A percentile compares a stretch with the other conserved stretches of the same genome.
Conservation (phyloP, 2,113 vertebrate genomes). For the Excalfactoria chinensis region DNA sequence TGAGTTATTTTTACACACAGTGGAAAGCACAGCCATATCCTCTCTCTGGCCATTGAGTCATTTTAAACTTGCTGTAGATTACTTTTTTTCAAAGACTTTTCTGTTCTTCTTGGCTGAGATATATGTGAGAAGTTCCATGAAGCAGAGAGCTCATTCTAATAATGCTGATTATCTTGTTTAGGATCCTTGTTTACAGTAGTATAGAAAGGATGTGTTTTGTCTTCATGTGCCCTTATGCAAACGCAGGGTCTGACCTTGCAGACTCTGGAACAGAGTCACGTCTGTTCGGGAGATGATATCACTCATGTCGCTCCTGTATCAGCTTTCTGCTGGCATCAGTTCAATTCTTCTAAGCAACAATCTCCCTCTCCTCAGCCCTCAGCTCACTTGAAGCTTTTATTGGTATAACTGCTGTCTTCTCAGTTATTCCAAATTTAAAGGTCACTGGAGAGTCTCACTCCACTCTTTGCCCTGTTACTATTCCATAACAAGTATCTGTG, state of each 20-base stretch:
- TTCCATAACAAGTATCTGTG: neutral
- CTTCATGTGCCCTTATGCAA: conserved; percentile 50
- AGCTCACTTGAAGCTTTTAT: conserved; percentile 11
- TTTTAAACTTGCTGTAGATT: neutral
- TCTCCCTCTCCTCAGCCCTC: neutral
- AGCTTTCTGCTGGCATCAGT: conserved; percentile 13
- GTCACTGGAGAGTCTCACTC: conserved; percentile 46
- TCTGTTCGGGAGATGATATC: conserved; percentile 49
- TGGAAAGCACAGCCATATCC: neutral
- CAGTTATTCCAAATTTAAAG: conserved; percentile 36
- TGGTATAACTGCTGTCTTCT: conserved; percentile 41
- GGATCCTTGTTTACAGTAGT: conserved; percentile 23
- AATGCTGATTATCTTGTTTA: conserved; percentile 3
- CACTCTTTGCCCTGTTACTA: neutral
- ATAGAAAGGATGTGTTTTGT: conserved; percentile 39
- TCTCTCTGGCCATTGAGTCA: neutral
- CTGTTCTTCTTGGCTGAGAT: neutral
- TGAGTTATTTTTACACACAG: neutral
- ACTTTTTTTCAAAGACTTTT: conserved; percentile 2
- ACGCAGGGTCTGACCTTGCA: neutral
- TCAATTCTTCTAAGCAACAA: conserved; percentile 40
- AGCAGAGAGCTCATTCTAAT: neutral
- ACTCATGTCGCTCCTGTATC: conserved; percentile 7
- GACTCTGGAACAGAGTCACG: conserved; percentile 42
- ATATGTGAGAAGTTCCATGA: neutral